Evolutionary conservation across 2,888 invertebrate genomes (phyloP), one percentile per base, ranked within the genome.

Genomic region (Phaedon cochleariae): DNA sequence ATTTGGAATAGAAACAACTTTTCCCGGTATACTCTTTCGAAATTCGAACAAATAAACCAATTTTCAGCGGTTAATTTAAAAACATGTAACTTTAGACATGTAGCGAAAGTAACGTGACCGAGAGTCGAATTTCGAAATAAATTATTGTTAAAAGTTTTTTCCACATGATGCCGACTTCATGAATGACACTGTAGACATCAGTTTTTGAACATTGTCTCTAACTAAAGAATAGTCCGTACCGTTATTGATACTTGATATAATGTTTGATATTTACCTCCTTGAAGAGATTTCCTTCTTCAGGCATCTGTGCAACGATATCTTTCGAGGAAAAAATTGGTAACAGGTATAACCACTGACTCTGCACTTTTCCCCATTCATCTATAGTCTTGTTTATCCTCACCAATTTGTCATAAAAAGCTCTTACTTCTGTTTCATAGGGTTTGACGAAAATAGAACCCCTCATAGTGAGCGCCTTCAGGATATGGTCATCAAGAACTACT

Each of bases 271-370:
- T 65, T 61, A 75, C 91, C 82, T 91, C 90, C 68, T 85, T 86
- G 82, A 95, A 95, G 82, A 94, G 86, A 1, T 88, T 86, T 45
- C 92, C 92, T 83, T 95, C 95, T 78, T 92, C 92, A 0, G 94
- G 94, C 90, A 95, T 92, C 81, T 94, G 94, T 7, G 90, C 89
- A 62, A 92, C 90, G 68, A 95, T 95, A 78, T 94, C 94, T 81
- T 92, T 92, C 1, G 94, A 94, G 34, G 93, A 92, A 83, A 95
- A 95, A 77, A 95, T 94, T 0, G 95, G 95, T 73, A 95, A 85
- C 67, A 95, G 85, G 80, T 95, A 94, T 68, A 95, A 84, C 95
- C 95, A 96, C 68, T 93, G 92, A 59, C 90, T 87, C 85, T 95
- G 95, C 22, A 94, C 92, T 85, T 92, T 92, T 31, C 92, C 89